These are phyloP conservation scores for Champsocephalus esox DNA, from an alignment of 2,797 vertebrate genomes.

Conservation along the genomic window DNA sequence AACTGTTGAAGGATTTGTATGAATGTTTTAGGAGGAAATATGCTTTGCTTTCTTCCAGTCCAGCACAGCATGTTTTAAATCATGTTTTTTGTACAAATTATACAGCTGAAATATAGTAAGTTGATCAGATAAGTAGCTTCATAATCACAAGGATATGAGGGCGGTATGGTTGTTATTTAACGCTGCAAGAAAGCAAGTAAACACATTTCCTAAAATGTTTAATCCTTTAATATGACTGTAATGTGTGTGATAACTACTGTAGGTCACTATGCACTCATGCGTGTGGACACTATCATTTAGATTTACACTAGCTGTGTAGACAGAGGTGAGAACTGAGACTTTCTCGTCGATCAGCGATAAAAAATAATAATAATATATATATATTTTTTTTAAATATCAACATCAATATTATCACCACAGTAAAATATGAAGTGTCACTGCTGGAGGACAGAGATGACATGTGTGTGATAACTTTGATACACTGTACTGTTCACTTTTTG, in stretches of 20 bases:
- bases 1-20: too few relatives aligned
- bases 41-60: too few relatives aligned
- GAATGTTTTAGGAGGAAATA: too few relatives aligned
- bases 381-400: neutral
- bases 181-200: neutral
- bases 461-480: neutral
- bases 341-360: neutral
- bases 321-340: neutral
- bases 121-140: too few relatives aligned
- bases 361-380: neutral
- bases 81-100: fast-evolving
- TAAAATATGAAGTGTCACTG: neutral
- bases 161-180: neutral
- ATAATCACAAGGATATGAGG: neutral
- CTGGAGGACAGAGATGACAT: neutral
- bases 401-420: neutral
- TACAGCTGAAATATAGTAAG: too few relatives aligned
- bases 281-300: too few relatives aligned
- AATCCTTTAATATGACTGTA: neutral
- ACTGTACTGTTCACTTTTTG: slow-evolving; percentile 10
- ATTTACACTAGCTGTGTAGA: too few relatives aligned
- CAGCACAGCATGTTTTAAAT: too few relatives aligned
- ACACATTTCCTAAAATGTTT: too few relatives aligned
- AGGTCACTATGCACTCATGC: neutral
- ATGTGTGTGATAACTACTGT: neutral